Percentiles rank a stretch among this genome's conserved stretches.
These are phyloP conservation scores for Burhinus bistriatus DNA, from an alignment of 2,113 vertebrate genomes.

Conservation along the genomic window DNA sequence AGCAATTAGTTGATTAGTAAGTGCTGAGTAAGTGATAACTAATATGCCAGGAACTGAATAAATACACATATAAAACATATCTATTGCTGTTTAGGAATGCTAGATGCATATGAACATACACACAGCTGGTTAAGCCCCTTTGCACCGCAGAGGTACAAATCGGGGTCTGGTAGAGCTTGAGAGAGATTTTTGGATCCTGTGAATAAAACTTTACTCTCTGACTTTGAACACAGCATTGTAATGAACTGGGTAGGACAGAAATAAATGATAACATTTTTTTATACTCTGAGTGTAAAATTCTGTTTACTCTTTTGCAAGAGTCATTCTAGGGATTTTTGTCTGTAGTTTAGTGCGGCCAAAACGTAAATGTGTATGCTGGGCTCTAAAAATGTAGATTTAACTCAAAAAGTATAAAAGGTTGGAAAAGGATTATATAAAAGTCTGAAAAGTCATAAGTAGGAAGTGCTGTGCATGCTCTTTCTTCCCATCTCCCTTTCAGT, in stretches of 20 bases:
- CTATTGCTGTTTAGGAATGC: background rate
- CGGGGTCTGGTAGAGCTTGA: background rate
- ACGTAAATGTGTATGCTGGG: background rate
- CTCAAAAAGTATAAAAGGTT: background rate
- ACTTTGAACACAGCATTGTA: background rate
- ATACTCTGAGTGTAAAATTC: background rate
- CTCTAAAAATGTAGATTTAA: background rate
- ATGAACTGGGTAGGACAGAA: background rate
- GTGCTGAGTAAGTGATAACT: background rate
- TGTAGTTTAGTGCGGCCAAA: background rate
- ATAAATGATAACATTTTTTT: background rate
- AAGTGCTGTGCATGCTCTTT: conserved; percentile 7
- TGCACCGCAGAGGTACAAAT: rapidly evolving
- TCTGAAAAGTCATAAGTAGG: background rate
- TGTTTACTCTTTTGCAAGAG: background rate
- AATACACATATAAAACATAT: background rate
- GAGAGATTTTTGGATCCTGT: background rate
- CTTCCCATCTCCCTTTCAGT: background rate
- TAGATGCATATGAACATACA: rapidly evolving
- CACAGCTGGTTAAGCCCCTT: background rate
- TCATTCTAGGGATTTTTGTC: background rate
- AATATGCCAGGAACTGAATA: background rate
- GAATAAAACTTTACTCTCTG: background rate
- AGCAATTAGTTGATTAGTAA: background rate
- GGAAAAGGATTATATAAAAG: background rate